phyloP scores from a whole-genome alignment of 2,797 vertebrate genomes.

The Trachops cirrhosus region DNA sequence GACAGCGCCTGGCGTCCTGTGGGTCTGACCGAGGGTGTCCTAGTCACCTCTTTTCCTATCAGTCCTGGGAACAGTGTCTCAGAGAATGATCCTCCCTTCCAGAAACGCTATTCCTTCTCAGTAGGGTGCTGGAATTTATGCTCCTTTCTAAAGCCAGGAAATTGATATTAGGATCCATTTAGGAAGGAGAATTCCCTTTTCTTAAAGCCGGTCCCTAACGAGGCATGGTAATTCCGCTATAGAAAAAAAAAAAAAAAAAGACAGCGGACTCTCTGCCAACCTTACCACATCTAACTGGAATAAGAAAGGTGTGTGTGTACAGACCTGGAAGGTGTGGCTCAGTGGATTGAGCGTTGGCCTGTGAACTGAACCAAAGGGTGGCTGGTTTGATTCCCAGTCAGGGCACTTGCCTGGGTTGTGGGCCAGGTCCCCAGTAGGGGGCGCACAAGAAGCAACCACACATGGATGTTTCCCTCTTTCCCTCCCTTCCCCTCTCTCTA shows the following conservation, averaged over 20 bases:
- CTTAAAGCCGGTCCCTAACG: neutral
- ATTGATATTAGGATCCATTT: neutral
- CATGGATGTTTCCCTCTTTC: too few relatives aligned
- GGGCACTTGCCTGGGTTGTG: too few relatives aligned
- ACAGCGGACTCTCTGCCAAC: neutral
- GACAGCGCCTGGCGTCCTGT: neutral
- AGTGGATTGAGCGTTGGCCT: too few relatives aligned
- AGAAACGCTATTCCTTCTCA: neutral
- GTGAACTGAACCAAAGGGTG: too few relatives aligned
- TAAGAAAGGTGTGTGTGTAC: neutral
- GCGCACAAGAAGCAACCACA: too few relatives aligned
- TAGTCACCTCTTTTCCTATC: neutral
- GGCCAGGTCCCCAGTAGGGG: too few relatives aligned
- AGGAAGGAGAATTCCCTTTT: neutral
- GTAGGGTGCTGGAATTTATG: neutral
- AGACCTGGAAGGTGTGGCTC: too few relatives aligned
- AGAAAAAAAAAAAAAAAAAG: neutral
- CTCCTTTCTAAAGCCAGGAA: neutral
- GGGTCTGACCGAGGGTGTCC: neutral
- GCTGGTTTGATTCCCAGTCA: too few relatives aligned
- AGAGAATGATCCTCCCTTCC: neutral
- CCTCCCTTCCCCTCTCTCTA: too few relatives aligned
- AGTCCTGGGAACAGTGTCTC: neutral
- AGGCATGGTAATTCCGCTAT: neutral
- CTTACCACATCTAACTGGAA: neutral